Percentiles rank a stretch among this genome's conserved stretches.
Conservation (phyloP, 2,113 vertebrate species). For the Bambusicola thoracicus region DNA sequence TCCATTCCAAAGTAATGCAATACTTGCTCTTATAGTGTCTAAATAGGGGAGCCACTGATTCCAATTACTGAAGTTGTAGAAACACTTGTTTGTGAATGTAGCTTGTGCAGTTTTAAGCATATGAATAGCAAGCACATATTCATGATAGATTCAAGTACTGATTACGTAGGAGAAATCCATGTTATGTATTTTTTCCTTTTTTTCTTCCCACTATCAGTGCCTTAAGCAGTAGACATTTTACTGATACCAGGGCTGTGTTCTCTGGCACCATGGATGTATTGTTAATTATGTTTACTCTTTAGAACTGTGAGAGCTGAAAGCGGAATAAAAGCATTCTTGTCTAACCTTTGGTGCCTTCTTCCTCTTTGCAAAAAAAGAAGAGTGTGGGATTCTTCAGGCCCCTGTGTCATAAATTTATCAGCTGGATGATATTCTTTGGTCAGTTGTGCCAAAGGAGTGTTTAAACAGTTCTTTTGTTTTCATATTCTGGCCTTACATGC, state of each 20-base stretch:
- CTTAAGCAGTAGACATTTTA: constrained; percentile 68
- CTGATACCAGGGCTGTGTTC: neutral
- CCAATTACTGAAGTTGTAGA: neutral
- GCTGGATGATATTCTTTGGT: neutral
- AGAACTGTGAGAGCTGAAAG: constrained; percentile 55
- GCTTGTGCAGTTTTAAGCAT: constrained; percentile 8
- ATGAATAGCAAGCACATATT: constrained; percentile 17
- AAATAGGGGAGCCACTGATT: neutral
- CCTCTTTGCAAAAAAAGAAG: neutral
- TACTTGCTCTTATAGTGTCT: neutral
- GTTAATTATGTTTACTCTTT: constrained; percentile 59
- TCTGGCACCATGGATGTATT: neutral
- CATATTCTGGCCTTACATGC: neutral
- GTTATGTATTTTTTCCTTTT: neutral
- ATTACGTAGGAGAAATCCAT: neutral
- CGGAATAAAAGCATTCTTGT: constrained; percentile 72
- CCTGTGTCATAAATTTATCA: neutral
- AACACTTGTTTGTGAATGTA: neutral
- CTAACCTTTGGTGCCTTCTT: constrained; percentile 7
- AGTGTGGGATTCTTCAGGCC: neutral
- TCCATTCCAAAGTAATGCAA: constrained; percentile 22
- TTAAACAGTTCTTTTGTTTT: neutral
- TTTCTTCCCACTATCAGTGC: constrained; percentile 54
- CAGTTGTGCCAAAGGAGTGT: neutral
- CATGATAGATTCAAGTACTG: neutral